Conservation (phyloP, 2,888 invertebrate species). For the Sinopyrophorus schimmeli region DNA sequence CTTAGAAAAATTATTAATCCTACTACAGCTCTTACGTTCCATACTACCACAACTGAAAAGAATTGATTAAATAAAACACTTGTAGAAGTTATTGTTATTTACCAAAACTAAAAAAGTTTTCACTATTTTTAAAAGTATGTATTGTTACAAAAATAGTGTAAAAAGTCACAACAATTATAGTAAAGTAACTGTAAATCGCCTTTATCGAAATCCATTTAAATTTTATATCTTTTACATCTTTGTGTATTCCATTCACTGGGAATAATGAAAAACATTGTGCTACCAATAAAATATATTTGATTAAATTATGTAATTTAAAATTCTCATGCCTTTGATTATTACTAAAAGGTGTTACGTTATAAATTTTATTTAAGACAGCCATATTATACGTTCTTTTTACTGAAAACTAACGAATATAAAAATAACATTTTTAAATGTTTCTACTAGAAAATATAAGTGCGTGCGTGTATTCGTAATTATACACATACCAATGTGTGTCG, state of each 20-base stretch:
- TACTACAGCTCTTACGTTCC: constrained; percentile 22
- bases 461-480: too few species aligned
- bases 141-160: constrained; percentile 7
- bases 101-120: constrained; percentile 22
- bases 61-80: not conserved
- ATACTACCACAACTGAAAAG: constrained; percentile 24
- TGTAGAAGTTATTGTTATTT: constrained; percentile 7
- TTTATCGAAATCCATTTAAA: constrained; percentile 21
- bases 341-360: not conserved
- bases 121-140: not conserved
- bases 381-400: too few species aligned
- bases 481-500: too few species aligned
- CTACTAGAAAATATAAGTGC: too few species aligned
- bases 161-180: constrained; percentile 4
- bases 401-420: too few species aligned
- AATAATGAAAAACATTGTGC: constrained; percentile 22
- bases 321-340: not conserved
- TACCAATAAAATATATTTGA: constrained; percentile 14
- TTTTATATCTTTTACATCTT: constrained; percentile 8
- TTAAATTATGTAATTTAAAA: constrained; percentile 11
- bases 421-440: too few species aligned
- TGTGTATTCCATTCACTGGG: constrained; percentile 20
- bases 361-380: not conserved
- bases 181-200: constrained; percentile 11
- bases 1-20: constrained; percentile 19